Evolutionary conservation across 2,888 invertebrate species (phyloP), one percentile per base, ranked within the genome.

Genomic region (Chloroclystis v-ata): DNA sequence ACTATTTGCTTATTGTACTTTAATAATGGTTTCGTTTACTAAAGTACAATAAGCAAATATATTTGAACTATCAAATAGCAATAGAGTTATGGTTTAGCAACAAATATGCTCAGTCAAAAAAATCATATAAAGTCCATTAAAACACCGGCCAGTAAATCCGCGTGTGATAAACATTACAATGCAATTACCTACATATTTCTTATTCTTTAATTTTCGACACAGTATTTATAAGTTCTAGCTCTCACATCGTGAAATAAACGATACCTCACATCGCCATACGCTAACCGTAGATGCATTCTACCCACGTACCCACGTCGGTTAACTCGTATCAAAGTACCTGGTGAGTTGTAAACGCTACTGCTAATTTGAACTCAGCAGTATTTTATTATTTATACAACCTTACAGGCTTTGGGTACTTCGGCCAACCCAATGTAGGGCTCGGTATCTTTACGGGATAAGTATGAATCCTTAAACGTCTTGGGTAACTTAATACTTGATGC

Each of bases 341-440:
- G 28, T 38, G 50, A 56, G 57, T 59, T 60, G 59, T 61, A 58
- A 58, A 56, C 53, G 52, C 47, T 60, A 54, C 54, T 57, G 58
- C 46, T 58, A 60, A 59, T 60, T 57, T 53, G 44, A 60, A 54
- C 42, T 52, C 44, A 57, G 48, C 46, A 40, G 38, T 49, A 43
- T 53, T 53, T 47, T 39, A 33, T 41, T 49, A 37, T 41, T 47
- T 38, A 42, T 14, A 14, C 20, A 47, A 14, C 28, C 29, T 37
- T 30, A 12, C 20, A 10, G 11, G 20, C n/a, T 33, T 33, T 20
- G 5, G 20, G 20, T 5, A 20, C 20, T 20, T 20, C 5, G 35
- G 35, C 7, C 20, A 8, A 5, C 10, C 7, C 16, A 7, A 24
- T 35, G 20, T 10, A 10, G 8, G 8, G 14, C 10, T 20, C 20